These are phyloP conservation scores for Thinocorus orbignyianus DNA, from an alignment of 2,113 vertebrate species.

Conservation along the genomic window DNA sequence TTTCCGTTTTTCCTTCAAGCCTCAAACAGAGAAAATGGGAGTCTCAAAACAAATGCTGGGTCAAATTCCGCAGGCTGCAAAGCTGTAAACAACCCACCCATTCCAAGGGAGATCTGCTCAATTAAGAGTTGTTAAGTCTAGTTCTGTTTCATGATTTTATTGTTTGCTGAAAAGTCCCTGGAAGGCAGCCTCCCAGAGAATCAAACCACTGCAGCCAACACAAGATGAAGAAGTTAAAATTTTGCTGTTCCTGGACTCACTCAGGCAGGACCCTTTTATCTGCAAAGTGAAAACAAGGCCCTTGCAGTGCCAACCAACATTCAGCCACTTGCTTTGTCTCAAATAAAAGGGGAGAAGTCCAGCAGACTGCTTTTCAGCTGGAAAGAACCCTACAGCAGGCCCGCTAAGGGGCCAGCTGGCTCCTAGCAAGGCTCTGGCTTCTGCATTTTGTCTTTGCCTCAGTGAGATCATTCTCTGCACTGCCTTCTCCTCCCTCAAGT, in stretches of 20 bases:
- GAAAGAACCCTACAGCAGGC: neutral
- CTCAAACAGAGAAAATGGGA: neutral
- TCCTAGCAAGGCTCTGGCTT: neutral
- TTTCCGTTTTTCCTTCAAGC: neutral
- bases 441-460: neutral
- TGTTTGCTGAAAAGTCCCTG: neutral
- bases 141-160: neutral
- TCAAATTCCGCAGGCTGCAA: neutral
- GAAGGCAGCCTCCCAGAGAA: neutral
- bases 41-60: neutral
- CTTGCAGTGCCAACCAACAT: neutral
- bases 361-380: neutral
- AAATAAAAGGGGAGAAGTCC: neutral
- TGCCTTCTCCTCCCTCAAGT: neutral
- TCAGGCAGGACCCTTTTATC: neutral
- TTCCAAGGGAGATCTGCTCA: slow-evolving; percentile 24
- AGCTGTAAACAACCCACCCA: neutral
- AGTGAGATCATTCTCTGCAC: neutral
- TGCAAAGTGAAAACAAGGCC: neutral
- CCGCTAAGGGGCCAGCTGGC: neutral
- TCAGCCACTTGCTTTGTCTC: neutral
- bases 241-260: neutral
- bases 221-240: neutral
- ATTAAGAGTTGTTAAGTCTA: neutral
- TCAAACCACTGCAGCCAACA: neutral